Conservation (phyloP, 2,888 invertebrate species). For the Xanthorhoe spadicearia region DNA sequence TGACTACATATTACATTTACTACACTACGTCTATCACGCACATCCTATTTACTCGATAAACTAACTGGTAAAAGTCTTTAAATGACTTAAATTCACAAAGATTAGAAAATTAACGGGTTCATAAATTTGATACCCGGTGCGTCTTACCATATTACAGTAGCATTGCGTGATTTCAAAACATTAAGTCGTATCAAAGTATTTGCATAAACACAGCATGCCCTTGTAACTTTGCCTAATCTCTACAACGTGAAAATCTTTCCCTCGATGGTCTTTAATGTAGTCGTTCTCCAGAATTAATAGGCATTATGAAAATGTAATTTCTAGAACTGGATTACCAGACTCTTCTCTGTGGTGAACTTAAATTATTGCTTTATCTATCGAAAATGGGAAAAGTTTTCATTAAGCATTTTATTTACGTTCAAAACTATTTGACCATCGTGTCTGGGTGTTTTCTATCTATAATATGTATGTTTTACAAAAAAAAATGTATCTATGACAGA, state of each 20-base stretch:
- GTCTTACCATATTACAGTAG: slow-evolving; percentile 13
- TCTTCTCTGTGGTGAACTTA: slow-evolving; percentile 10
- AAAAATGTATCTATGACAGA: no score
- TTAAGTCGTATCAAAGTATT: slow-evolving; percentile 57
- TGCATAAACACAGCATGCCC: slow-evolving; percentile 56
- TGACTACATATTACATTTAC: no score
- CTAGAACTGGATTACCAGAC: slow-evolving; percentile 20
- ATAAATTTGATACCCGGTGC: neutral
- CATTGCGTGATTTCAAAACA: slow-evolving; percentile 52
- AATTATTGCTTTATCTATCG: slow-evolving; percentile 3
- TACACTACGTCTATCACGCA: no score
- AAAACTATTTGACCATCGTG: no score
- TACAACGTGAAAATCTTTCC: slow-evolving; percentile 52
- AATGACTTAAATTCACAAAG: neutral
- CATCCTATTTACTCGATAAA: neutral
- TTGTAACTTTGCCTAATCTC: slow-evolving; percentile 51
- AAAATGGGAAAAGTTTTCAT: neutral
- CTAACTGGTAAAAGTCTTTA: neutral
- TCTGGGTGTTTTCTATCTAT: no score
- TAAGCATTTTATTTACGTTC: no score
- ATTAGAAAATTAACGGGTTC: neutral
- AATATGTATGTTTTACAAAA: no score
- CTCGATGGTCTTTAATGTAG: slow-evolving; percentile 38
- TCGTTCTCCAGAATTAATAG: slow-evolving; percentile 36
- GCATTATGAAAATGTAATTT: slow-evolving; percentile 41